phyloP scores from a whole-genome alignment of 2,113 vertebrate genomes.

The Phyllostomus hastatus region DNA sequence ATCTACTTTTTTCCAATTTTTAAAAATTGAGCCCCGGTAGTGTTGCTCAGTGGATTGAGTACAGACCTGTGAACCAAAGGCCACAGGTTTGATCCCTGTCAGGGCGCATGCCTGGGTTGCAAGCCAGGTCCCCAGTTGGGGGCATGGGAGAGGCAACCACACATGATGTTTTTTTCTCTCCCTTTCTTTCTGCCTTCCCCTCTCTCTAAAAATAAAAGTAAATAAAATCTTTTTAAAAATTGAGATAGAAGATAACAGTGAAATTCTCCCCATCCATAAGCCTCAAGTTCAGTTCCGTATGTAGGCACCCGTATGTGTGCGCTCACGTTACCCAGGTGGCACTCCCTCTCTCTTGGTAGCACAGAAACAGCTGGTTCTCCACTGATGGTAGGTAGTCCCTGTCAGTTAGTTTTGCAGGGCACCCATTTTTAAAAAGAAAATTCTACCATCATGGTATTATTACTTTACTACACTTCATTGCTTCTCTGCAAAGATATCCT shows the following conservation, averaged over 20 bases:
- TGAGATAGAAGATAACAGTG: background rate
- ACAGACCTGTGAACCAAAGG: too few species aligned
- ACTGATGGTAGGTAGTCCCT: background rate
- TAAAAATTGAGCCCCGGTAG: background rate
- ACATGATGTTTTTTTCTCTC: too few species aligned
- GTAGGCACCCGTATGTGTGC: rapidly evolving
- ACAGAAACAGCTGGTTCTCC: background rate
- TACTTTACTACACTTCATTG: background rate
- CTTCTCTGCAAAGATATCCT: background rate
- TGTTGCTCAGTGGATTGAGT: too few species aligned
- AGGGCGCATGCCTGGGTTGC: too few species aligned
- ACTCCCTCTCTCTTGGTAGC: background rate
- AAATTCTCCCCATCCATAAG: background rate
- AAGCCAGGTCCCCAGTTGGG: too few species aligned
- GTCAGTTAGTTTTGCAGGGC: background rate
- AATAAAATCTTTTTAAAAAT: background rate
- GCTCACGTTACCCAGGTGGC: background rate
- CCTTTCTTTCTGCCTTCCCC: too few species aligned
- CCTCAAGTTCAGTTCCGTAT: rapidly evolving
- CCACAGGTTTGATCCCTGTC: too few species aligned
- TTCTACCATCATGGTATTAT: background rate
- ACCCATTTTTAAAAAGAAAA: background rate
- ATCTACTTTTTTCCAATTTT: background rate
- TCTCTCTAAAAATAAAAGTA: too few species aligned
- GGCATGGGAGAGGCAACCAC: too few species aligned